These are phyloP conservation scores for Ictalurus punctatus DNA, from an alignment of 2,113 vertebrate genomes.

Conservation along the genomic window DNA sequence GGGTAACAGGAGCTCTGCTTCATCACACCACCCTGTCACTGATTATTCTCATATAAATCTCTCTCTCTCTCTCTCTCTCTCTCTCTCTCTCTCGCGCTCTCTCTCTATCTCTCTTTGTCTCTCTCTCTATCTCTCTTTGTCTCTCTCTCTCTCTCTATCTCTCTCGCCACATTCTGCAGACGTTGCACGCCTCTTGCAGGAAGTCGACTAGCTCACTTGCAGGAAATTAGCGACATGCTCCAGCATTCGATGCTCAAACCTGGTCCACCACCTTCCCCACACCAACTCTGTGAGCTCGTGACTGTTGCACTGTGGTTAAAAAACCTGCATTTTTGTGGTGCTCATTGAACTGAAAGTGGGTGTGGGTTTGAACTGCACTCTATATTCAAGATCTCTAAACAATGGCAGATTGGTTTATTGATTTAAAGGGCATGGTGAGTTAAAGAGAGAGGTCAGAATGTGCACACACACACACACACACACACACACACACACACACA, in stretches of 20 bases:
- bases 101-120: not conserved
- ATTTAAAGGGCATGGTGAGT: not conserved
- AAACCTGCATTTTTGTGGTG: not conserved
- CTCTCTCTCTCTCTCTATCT: conserved; percentile 14
- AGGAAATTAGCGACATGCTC: conserved; percentile 59
- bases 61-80: no score
- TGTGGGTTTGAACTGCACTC: not conserved
- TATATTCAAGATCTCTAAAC: not conserved
- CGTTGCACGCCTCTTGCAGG: conserved; percentile 62
- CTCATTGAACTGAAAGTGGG: not conserved
- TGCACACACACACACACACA: not conserved
- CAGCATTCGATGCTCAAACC: conserved; percentile 41
- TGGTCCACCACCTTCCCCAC: not conserved
- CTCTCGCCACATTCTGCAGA: conserved; percentile 49
- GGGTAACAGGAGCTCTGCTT: not conserved
- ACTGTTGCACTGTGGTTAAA: not conserved
- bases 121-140: conserved; percentile 18
- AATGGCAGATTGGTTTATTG: conserved; percentile 1
- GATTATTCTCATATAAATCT: no score
- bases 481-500: not conserved
- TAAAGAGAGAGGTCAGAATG: not conserved
- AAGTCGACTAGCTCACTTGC: conserved; percentile 66
- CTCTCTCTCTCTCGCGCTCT: no score
- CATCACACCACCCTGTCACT: not conserved
- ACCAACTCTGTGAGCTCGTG: not conserved